Evolutionary conservation across 64 coral and sea anemone genomes (phyloP).

Genomic region (Pocillopora damicornis): DNA sequence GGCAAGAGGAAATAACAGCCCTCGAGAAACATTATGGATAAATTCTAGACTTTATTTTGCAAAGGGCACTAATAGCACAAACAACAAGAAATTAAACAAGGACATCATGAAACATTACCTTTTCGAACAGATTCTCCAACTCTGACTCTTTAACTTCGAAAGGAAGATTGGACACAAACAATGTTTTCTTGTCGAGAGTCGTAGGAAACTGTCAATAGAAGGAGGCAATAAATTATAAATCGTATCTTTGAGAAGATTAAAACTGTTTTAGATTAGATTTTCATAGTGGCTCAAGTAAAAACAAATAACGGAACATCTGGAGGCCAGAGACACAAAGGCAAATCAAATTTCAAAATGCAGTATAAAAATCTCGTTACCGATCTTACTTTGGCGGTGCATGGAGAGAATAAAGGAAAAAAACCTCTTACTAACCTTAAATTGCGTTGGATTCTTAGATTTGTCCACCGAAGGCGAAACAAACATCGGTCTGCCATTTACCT

Average conservation of each 20-base stretch:
- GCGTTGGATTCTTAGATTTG: conserved; percentile 78
- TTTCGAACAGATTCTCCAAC: conserved; percentile 67
- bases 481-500: conserved; percentile 91
- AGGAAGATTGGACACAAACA: conserved; percentile 94
- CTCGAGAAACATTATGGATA: too few species aligned
- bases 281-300: too few species aligned
- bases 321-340: too few species aligned
- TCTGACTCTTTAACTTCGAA: conserved; percentile 82
- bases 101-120: conserved; percentile 34
- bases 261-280: too few species aligned
- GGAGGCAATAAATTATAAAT: background rate
- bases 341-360: background rate
- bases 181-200: conserved; percentile 78
- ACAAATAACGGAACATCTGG: too few species aligned
- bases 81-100: background rate
- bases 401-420: background rate
- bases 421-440: conserved; percentile 65
- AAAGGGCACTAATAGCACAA: background rate
- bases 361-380: too few species aligned
- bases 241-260: too few species aligned
- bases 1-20: too few species aligned
- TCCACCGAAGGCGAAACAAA: conserved; percentile 94
- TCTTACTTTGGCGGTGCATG: too few species aligned
- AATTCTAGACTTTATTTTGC: too few species aligned
- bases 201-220: conserved; percentile 73